Evolutionary conservation across 2,797 vertebrate genomes (phyloP).

Genomic region (Protosalanx chinensis): DNA sequence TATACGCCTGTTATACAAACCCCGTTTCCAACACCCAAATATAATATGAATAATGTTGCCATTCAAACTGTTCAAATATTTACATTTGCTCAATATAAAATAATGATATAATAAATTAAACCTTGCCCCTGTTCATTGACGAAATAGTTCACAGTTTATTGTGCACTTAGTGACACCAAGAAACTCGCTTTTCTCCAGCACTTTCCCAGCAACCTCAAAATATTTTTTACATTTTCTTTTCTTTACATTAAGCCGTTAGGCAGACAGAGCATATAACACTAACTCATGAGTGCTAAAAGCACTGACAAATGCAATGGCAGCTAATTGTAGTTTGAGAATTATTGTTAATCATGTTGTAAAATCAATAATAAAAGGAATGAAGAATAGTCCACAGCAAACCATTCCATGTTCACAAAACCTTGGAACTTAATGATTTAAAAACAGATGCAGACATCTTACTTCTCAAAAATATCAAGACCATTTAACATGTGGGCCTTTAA

Average conservation of each 20-base stretch:
- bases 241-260: constrained; percentile 13
- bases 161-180: constrained; percentile 40
- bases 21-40: constrained; percentile 56
- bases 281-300: neutral
- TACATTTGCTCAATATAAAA: constrained; percentile 75
- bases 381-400: neutral
- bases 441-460: neutral
- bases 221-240: constrained; percentile 11
- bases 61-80: constrained; percentile 74
- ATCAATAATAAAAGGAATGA: neutral
- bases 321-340: neutral
- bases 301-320: neutral
- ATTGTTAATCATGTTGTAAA: too few relatives aligned
- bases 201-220: neutral
- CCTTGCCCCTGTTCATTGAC: constrained; percentile 39
- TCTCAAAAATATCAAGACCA: neutral
- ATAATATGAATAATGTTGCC: constrained; percentile 54
- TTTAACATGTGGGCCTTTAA: neutral
- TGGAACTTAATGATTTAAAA: neutral
- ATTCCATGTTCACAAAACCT: neutral
- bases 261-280: neutral
- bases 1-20: constrained; percentile 72
- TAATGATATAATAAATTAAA: constrained; percentile 72
- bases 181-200: constrained; percentile 7
- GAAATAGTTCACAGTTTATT: constrained; percentile 34